Percentiles rank a stretch among this genome's conserved stretches.
These are phyloP conservation scores for Pinctada fucata DNA, from an alignment of 2,888 invertebrate species.

Conservation along the genomic window DNA sequence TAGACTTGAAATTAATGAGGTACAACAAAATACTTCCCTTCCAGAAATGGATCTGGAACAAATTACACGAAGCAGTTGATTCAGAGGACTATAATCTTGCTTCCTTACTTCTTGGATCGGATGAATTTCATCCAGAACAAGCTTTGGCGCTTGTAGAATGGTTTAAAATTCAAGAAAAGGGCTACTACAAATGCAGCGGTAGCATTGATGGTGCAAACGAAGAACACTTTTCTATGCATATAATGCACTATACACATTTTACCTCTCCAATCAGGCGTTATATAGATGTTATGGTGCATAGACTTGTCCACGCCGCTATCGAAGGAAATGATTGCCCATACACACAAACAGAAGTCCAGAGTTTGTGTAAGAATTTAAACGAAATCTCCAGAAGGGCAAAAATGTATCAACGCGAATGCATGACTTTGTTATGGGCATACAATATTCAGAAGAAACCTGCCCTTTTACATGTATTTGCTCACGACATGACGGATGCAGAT, in stretches of 20 bases:
- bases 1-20: background rate
- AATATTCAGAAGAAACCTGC: conserved; percentile 13
- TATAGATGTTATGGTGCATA: conserved; percentile 49
- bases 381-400: conserved; percentile 6
- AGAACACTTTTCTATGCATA: background rate
- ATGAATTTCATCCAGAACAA: conserved; percentile 37
- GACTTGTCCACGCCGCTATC: conserved; percentile 46
- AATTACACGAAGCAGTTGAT: background rate
- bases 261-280: conserved; percentile 53
- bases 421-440: background rate
- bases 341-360: conserved; percentile 5
- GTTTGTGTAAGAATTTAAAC: conserved; percentile 16
- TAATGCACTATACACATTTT: conserved; percentile 48
- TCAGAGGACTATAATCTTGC: background rate
- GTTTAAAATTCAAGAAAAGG: conserved; percentile 31
- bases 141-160: conserved; percentile 30
- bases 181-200: conserved; percentile 20
- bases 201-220: background rate
- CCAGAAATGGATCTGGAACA: conserved; percentile 33
- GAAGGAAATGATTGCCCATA: conserved; percentile 7
- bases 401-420: conserved; percentile 14
- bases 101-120: conserved; percentile 4
- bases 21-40: conserved; percentile 17
- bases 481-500: conserved; percentile 38
- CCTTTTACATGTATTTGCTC: conserved; percentile 32